Conservation (phyloP, 2,113 vertebrate genomes). For the Hippotragus niger region DNA sequence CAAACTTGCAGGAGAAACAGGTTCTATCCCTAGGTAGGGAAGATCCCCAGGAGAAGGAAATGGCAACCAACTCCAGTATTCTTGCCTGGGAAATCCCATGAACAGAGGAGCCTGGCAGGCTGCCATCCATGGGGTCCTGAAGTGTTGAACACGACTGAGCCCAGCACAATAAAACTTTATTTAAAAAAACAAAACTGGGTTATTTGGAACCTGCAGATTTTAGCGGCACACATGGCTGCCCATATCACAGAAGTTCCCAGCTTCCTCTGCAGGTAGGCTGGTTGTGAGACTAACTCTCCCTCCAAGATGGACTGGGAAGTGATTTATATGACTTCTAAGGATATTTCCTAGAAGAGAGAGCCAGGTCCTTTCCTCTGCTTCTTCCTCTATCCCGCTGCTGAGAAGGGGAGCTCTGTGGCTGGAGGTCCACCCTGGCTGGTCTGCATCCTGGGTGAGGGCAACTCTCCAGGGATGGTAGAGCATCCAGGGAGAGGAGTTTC, state of each 20-base stretch:
- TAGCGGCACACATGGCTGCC: neutral
- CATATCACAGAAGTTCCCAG: neutral
- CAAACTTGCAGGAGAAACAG: neutral
- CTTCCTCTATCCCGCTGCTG: neutral
- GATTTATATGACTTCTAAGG: neutral
- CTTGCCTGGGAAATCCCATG: neutral
- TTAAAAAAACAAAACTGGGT: neutral
- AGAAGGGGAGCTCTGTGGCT: neutral
- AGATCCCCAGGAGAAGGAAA: neutral
- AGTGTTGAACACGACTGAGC: neutral
- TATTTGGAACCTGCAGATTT: neutral
- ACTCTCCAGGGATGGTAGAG: neutral
- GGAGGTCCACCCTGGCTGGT: neutral
- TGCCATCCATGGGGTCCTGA: neutral
- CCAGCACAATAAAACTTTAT: neutral
- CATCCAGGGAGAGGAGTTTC: neutral
- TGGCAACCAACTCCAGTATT: neutral
- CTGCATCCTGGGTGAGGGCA: neutral
- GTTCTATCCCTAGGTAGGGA: neutral
- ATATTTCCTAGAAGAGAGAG: neutral
- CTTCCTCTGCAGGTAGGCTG: neutral
- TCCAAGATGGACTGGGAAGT: neutral
- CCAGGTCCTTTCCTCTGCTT: neutral
- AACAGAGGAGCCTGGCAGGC: neutral
- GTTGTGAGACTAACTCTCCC: neutral